These are phyloP conservation scores for Phasianus colchicus DNA, from an alignment of 2,113 vertebrate species.

Conservation along the genomic window DNA sequence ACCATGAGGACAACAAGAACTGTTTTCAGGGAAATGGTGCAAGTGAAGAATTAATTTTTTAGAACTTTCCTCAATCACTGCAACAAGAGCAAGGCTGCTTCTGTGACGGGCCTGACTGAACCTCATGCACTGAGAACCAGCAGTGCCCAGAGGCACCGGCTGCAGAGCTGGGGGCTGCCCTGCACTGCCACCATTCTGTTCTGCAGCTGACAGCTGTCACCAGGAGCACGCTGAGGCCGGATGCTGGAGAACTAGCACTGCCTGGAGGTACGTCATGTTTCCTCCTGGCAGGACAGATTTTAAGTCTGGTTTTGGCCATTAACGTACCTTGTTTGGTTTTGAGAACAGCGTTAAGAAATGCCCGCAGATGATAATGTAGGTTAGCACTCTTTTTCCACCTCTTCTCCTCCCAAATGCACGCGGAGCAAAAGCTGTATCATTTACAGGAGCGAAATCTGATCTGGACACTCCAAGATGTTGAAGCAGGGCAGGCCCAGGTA, in stretches of 20 bases:
- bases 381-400: neutral
- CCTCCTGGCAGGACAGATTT: neutral
- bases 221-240: neutral
- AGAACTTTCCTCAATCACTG: neutral
- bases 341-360: neutral
- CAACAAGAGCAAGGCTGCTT: neutral
- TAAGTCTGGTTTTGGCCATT: neutral
- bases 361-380: neutral
- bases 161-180: neutral
- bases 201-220: slow-evolving; percentile 60
- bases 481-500: neutral
- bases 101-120: neutral
- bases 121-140: neutral
- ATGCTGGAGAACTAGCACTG: neutral
- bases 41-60: neutral
- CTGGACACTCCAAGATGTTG: neutral
- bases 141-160: neutral
- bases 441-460: neutral
- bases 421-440: neutral
- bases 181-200: neutral
- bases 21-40: neutral
- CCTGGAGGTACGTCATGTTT: neutral
- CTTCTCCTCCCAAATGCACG: neutral
- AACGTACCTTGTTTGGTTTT: neutral
- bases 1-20: neutral